Percentiles rank a stretch among this genome's conserved stretches.
Conservation (phyloP, 1,140 invertebrate genomes). For the Tetramorium simillimum region DNA sequence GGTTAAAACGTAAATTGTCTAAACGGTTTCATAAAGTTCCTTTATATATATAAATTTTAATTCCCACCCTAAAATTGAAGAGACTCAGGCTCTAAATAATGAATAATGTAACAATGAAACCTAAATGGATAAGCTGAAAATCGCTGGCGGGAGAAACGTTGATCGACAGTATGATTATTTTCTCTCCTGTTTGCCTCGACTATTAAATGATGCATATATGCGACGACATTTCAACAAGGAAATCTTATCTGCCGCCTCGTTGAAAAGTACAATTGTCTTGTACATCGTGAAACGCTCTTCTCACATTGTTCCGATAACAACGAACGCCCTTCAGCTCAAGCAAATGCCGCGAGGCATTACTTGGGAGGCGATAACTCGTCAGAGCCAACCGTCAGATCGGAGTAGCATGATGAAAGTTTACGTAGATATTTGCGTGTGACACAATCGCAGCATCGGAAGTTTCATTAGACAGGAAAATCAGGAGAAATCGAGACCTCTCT, state of each 20-base stretch:
- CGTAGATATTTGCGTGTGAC: not conserved
- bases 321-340: not conserved
- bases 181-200: not conserved
- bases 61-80: slow-evolving; percentile 49
- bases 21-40: not conserved
- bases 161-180: slow-evolving; percentile 10
- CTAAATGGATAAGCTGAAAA: not conserved
- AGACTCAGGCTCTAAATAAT: slow-evolving; percentile 4
- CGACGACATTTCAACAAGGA: slow-evolving; percentile 17
- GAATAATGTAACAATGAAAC: slow-evolving; percentile 25
- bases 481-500: not conserved
- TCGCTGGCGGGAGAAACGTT: not conserved
- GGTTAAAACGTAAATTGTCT: not conserved
- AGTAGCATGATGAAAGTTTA: not conserved
- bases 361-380: not conserved
- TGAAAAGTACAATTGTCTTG: not conserved
- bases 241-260: not conserved
- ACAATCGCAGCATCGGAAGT: not conserved
- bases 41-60: slow-evolving; percentile 5
- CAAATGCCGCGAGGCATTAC: not conserved
- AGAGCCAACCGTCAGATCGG: not conserved
- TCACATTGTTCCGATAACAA: not conserved
- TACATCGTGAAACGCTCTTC: not conserved
- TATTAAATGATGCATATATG: slow-evolving; percentile 1
- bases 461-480: slow-evolving; percentile 24